phyloP scores from a whole-genome alignment of 2,797 vertebrate genomes.

The Sebastes jordani region DNA sequence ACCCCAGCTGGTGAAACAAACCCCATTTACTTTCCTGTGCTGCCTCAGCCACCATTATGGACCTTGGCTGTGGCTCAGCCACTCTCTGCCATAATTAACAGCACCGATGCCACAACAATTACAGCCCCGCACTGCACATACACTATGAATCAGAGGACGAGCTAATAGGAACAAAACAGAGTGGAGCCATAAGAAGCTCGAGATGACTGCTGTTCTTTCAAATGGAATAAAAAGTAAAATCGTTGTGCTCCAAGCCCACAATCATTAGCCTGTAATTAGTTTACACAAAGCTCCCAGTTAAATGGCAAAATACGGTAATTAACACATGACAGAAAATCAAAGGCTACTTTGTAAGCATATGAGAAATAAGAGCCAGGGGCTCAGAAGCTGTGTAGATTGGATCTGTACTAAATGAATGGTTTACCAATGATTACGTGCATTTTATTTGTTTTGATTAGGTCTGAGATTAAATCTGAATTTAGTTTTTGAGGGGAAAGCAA shows the following conservation, averaged over 20 bases:
- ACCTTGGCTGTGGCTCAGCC: slow-evolving; percentile 98
- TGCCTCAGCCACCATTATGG: slow-evolving; percentile 93
- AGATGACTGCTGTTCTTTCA: slow-evolving; percentile 87
- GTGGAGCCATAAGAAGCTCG: slow-evolving; percentile 85
- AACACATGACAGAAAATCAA: slow-evolving; percentile 99
- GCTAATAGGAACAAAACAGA: slow-evolving; percentile 95
- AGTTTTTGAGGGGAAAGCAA: slow-evolving; percentile 15
- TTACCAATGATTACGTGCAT: slow-evolving; percentile 77
- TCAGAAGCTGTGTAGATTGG: slow-evolving; percentile 89
- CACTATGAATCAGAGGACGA: slow-evolving; percentile 92
- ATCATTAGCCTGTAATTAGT: slow-evolving; percentile 99
- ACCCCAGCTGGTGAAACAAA: slow-evolving; percentile 98
- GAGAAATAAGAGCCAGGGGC: slow-evolving; percentile 94
- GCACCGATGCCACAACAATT: slow-evolving; percentile 97
- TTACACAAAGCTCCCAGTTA: slow-evolving; percentile 98
- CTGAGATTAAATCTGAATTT: slow-evolving; percentile 40
- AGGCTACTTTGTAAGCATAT: slow-evolving; percentile 98
- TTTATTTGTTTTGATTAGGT: slow-evolving; percentile 49
- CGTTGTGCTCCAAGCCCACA: slow-evolving; percentile 90
- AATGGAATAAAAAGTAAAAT: slow-evolving; percentile 95
- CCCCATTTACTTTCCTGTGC: slow-evolving; percentile 95
- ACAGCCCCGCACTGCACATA: slow-evolving; percentile 87
- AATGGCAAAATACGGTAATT: slow-evolving; percentile 98
- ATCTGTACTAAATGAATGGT: slow-evolving; percentile 91
- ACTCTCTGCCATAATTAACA: slow-evolving; percentile 99